These are phyloP conservation scores for Zoanthus gigantus DNA, from an alignment of 92 coral and sea anemone genomes.

Conservation along the genomic window DNA sequence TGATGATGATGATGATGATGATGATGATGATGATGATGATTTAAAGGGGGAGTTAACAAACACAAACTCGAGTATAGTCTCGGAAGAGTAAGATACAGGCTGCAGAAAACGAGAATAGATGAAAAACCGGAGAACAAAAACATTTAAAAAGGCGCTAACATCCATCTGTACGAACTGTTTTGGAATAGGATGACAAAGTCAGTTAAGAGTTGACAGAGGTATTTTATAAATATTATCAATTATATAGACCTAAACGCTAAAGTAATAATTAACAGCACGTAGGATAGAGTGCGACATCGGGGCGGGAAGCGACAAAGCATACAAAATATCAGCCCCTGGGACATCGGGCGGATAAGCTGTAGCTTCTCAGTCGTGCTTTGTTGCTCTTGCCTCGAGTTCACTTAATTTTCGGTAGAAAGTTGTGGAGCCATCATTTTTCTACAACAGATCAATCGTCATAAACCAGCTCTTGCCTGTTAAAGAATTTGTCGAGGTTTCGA, in stretches of 20 bases:
- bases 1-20: neutral
- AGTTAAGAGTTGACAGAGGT: neutral
- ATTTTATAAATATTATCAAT: too few species aligned
- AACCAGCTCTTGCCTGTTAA: neutral
- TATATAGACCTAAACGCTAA: too few species aligned
- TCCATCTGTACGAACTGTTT: neutral
- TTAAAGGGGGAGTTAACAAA: neutral
- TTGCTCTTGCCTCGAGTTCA: neutral
- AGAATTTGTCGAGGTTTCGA: neutral
- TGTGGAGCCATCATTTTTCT: neutral
- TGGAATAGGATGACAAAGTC: neutral
- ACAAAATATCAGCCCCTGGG: neutral
- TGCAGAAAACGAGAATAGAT: neutral
- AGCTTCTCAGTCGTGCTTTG: too few species aligned
- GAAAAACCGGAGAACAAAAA: neutral
- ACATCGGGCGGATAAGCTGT: neutral
- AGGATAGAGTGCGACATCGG: too few species aligned
- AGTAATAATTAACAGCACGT: too few species aligned
- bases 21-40: neutral
- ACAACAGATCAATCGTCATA: neutral
- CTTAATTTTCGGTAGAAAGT: neutral
- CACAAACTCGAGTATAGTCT: neutral
- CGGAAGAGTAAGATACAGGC: too few species aligned
- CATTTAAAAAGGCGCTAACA: neutral
- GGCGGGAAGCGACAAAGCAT: too few species aligned